A percentile compares a stretch with the other conserved stretches of the same genome.
Evolutionary conservation across 2,797 vertebrate genomes (phyloP).

Genomic region (Gobio occitaniae): DNA sequence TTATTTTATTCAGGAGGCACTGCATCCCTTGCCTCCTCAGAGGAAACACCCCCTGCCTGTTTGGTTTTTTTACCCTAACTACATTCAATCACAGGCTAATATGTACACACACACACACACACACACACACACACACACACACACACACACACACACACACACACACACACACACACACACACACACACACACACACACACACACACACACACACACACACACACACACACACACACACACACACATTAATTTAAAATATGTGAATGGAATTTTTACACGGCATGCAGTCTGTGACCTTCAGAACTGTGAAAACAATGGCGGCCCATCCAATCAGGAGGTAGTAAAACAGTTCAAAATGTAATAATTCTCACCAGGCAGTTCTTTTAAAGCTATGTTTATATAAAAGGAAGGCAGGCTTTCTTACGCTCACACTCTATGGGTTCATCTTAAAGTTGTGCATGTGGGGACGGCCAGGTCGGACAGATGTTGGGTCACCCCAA

Average conservation of each 20-base stretch:
- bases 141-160: no score
- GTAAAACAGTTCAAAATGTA: constrained; percentile 19
- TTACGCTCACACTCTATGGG: constrained; percentile 34
- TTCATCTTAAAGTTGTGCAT: constrained; percentile 62
- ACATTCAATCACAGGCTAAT: no score
- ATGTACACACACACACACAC: no score
- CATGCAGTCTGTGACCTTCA: background rate
- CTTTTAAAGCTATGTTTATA: constrained; percentile 40
- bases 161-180: no score
- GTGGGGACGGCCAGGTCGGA: constrained; percentile 32
- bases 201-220: background rate
- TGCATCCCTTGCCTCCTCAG: no score
- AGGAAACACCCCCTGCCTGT: no score
- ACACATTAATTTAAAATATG: background rate
- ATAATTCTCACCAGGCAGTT: constrained; percentile 22
- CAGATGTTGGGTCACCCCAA: constrained; percentile 61
- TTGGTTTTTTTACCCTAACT: no score
- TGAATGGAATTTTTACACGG: background rate
- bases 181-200: no score
- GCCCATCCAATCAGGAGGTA: background rate
- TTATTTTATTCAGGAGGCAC: no score
- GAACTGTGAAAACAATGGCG: background rate
- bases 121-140: background rate
- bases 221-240: no score
- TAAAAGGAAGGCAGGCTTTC: constrained; percentile 26